These are phyloP conservation scores for Acleris sparsana DNA, from an alignment of 2,888 invertebrate genomes.

Conservation along the genomic window DNA sequence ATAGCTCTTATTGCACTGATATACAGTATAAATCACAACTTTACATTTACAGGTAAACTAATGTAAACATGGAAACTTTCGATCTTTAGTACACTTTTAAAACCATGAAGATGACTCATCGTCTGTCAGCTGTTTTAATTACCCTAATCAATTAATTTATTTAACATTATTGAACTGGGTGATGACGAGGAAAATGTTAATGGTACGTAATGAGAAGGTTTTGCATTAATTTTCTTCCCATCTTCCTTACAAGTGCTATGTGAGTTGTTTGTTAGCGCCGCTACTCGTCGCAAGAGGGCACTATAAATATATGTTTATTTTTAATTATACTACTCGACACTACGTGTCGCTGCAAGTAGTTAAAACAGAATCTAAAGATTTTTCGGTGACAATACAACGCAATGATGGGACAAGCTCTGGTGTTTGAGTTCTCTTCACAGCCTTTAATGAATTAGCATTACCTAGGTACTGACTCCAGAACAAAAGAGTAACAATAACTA, in stretches of 20 bases:
- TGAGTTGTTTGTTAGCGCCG: neutral
- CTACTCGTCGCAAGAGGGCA: conserved; percentile 42
- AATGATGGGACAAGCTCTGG: no score
- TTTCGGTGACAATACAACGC: no score
- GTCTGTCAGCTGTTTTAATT: conserved; percentile 35
- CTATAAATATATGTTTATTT: neutral
- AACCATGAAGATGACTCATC: conserved; percentile 28
- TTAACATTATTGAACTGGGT: neutral
- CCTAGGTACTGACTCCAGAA: no score
- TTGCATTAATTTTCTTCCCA: neutral
- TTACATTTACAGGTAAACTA: neutral
- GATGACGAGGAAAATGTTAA: neutral
- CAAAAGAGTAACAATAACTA: no score
- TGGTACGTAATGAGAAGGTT: neutral
- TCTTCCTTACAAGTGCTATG: neutral
- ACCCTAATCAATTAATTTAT: conserved; percentile 1
- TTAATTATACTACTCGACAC: neutral
- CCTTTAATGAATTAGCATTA: no score
- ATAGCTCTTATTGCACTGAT: accelerated
- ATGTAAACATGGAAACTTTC: conserved; percentile 7
- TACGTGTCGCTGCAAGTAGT: conserved; percentile 14
- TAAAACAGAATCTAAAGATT: neutral
- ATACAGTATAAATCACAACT: neutral
- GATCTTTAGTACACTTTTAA: neutral
- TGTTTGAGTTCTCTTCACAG: no score